A percentile compares a stretch with the other conserved stretches of the same genome.
Conservation (phyloP, 2,888 invertebrate species). For the Clunio marinus region DNA sequence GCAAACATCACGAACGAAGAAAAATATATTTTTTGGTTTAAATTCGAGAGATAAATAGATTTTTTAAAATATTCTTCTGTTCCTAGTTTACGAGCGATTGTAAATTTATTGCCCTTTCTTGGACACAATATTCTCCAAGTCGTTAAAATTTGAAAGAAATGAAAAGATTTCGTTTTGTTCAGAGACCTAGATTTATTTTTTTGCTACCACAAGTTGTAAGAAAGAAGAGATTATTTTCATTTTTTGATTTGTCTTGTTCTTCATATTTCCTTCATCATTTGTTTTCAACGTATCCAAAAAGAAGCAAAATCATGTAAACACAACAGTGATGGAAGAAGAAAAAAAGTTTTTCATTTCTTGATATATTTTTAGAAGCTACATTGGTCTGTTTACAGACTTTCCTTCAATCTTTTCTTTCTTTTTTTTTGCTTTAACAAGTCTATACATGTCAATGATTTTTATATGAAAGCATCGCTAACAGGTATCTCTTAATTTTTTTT, state of each 20-base stretch:
- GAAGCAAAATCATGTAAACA: background rate
- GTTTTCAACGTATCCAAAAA: background rate
- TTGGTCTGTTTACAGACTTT: slow-evolving; percentile 19
- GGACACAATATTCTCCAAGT: background rate
- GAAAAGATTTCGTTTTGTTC: background rate
- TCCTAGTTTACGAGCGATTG: slow-evolving; percentile 10
- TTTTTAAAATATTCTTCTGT: too few relatives aligned
- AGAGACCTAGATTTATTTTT: background rate
- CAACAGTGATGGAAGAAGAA: background rate
- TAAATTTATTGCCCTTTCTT: slow-evolving; percentile 9
- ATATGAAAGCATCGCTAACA: slow-evolving; percentile 10
- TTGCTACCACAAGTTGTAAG: slow-evolving; percentile 17
- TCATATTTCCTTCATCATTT: background rate
- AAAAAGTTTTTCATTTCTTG: background rate
- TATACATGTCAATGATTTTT: slow-evolving; percentile 17
- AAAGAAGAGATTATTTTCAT: slow-evolving; percentile 3
- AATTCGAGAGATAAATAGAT: too few relatives aligned
- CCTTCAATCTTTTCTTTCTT: too few relatives aligned
- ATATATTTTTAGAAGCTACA: slow-evolving; percentile 25
- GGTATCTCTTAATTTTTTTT: slow-evolving; percentile 1
- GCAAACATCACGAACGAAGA: slow-evolving; percentile 12
- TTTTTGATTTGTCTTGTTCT: background rate
- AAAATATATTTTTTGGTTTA: too few relatives aligned
- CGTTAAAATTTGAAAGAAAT: too few relatives aligned
- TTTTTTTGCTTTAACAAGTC: slow-evolving; percentile 5